Percentiles rank a stretch among this genome's conserved stretches.
Evolutionary conservation across 2,888 invertebrate species (phyloP).

Genomic region (Aspidapion aeneum): DNA sequence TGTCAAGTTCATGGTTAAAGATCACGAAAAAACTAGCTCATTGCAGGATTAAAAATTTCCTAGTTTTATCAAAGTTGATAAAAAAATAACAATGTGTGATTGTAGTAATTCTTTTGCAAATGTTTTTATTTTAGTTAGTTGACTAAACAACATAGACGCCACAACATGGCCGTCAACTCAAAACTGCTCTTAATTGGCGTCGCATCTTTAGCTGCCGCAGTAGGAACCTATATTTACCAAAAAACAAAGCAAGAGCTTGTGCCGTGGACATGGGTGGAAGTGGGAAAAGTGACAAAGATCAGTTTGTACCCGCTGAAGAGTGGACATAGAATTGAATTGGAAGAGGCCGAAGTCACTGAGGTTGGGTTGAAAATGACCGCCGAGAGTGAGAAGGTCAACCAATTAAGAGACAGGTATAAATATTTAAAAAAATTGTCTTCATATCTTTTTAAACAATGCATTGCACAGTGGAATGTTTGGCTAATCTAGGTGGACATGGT

Average conservation of each 20-base stretch:
- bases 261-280: constrained; percentile 40
- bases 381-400: constrained; percentile 31
- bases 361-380: constrained; percentile 38
- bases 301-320: constrained; percentile 45
- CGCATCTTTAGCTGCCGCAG: constrained; percentile 29
- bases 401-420: constrained; percentile 40
- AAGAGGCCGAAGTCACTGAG: constrained; percentile 38
- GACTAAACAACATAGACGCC: no score
- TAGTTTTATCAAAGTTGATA: no score
- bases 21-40: no score
- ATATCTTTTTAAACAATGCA: no score
- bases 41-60: no score
- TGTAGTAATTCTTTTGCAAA: no score
- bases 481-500: no score
- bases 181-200: constrained; percentile 11
- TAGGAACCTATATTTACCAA: constrained; percentile 30
- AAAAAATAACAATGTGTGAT: no score
- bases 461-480: no score
- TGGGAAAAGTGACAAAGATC: constrained; percentile 41
- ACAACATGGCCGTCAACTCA: neutral
- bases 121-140: no score
- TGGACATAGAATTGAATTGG: constrained; percentile 41
- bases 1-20: no score
- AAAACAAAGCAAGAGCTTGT: constrained; percentile 35
- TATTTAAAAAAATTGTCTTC: neutral